Evolutionary conservation across 2,797 vertebrate species (phyloP).

Genomic region (Coilia nasus): DNA sequence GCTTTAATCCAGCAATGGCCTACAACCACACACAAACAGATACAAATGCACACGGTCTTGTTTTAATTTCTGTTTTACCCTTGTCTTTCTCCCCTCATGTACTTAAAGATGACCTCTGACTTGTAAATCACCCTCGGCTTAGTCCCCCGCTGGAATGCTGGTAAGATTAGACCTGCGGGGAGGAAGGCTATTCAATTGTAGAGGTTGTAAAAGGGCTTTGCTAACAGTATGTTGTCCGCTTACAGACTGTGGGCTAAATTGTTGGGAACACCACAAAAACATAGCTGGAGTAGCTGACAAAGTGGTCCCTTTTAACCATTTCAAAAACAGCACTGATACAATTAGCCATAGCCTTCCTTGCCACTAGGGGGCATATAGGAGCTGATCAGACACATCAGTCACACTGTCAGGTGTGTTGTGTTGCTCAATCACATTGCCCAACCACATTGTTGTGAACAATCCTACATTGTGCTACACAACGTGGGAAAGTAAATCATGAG

Average conservation of each 20-base stretch:
- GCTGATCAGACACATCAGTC: neutral
- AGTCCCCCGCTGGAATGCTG: neutral
- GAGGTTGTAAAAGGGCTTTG: neutral
- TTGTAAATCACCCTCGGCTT: constrained; percentile 9
- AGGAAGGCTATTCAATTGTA: neutral
- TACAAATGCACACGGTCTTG: constrained; percentile 17
- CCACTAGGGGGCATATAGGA: neutral
- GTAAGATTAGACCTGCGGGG: neutral
- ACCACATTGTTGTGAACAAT: constrained; percentile 2
- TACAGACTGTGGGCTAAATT: neutral
- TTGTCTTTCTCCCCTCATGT: neutral
- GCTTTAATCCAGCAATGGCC: neutral
- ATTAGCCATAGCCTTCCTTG: neutral
- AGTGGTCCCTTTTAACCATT: neutral
- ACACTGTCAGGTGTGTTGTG: neutral
- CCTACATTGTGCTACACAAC: neutral
- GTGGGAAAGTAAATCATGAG: neutral
- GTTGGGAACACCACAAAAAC: neutral
- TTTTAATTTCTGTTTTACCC: neutral
- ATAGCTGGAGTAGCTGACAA: neutral
- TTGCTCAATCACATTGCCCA: neutral
- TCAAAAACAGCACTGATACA: neutral
- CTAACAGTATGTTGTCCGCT: neutral
- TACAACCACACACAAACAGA: neutral
- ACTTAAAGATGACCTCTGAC: neutral